phyloP scores from a whole-genome alignment of 2,113 vertebrate species.

The Colinus virginianus region DNA sequence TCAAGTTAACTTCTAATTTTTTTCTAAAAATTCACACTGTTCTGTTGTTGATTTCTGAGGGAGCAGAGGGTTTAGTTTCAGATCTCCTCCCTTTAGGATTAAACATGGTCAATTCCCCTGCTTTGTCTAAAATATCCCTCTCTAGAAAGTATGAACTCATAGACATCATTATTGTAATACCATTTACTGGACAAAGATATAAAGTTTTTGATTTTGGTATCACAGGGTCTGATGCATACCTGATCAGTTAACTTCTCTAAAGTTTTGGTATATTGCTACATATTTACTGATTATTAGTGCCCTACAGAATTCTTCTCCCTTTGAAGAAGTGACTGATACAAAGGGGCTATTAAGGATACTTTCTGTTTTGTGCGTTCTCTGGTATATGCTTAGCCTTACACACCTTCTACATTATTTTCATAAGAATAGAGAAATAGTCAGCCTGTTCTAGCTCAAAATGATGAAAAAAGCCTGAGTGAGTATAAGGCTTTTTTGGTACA shows the following conservation, averaged over 20 bases:
- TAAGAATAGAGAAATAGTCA: neutral
- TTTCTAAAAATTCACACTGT: neutral
- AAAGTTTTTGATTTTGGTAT: neutral
- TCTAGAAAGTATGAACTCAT: neutral
- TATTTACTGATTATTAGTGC: neutral
- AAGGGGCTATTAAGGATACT: neutral
- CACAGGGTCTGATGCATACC: neutral
- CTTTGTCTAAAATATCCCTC: neutral
- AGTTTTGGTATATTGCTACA: neutral
- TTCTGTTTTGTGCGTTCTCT: neutral
- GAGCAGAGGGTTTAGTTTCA: neutral
- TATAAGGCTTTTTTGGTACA: neutral
- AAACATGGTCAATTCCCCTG: neutral
- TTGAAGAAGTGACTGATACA: neutral
- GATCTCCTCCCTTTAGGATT: neutral
- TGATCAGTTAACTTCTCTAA: neutral
- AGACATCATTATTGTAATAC: neutral
- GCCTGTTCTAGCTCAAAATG: slow-evolving; percentile 4
- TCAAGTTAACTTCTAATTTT: neutral
- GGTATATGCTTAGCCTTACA: neutral
- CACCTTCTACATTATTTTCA: neutral
- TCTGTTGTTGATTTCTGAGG: neutral
- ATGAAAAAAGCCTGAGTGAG: neutral
- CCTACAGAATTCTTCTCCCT: neutral
- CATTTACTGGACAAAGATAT: neutral